Base-by-base conservation (phyloP, 2,888 invertebrate species). In the Limnephilus marmoratus region DNA sequence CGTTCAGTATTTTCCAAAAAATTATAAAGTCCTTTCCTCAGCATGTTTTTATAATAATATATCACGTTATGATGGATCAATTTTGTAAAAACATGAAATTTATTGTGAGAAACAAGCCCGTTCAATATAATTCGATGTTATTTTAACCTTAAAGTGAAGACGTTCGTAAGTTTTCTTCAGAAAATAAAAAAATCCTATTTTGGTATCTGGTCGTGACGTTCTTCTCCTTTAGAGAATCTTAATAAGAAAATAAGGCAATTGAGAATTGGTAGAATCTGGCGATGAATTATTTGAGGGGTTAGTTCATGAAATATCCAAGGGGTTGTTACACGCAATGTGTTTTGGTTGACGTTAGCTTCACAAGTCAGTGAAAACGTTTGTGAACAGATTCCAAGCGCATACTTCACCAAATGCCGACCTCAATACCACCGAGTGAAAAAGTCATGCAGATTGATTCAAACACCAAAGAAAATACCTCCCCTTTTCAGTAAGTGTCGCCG, bases 341-440 rank as follows among this genome's bases (percentile, higher is more conserved):
- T 68, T 53, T 68, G 29, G 68, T 34, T 29, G 87, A 87, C 87
- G 49, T 31, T 34, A 53, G 34, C 53, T 68, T 87, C 68, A 53
- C 87, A 87, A 87, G 87, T 87, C 68, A 87, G 68, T 53, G 68
- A 29, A 37, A 87, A 53, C 18, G 87, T 68, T 34, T 53, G 53
- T 31, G 53, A 87, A 53, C 18, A 68, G 34, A 87, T 87, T 87
- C 53, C 53, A 0, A 13, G 13, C 49, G 18, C 87, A 29, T 29
- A 31, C 87, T 29, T 53, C 86, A 13, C 45, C 24, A 49, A 53
- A 87, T n/a, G 34, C 37, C 34, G 18, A 87, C 29, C 53, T 34
- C n/a, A 18, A 18, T 9, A 18, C 34, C 87, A 87, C 34, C 34
- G n/a, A 31, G 24, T 68, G 1, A 87, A 87, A 87, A 49, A 87